Conservation (phyloP, 2,888 invertebrate species). For the Tenthredo mesomela region DNA sequence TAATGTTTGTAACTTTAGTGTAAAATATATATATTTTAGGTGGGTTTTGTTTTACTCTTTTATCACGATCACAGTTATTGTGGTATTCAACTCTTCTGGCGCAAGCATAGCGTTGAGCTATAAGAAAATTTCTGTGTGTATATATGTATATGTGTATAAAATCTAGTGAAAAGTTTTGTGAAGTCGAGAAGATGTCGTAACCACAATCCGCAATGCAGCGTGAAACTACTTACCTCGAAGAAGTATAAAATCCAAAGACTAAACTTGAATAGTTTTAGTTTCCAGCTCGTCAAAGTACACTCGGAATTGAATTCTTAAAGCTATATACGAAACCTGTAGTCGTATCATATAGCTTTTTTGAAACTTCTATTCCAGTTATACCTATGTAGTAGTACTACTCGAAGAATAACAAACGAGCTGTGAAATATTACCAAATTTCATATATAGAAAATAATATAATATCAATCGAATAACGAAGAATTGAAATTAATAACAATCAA, state of each 20-base stretch:
- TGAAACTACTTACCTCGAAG: constrained; percentile 26
- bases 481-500: background rate
- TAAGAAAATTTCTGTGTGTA: background rate
- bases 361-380: constrained; percentile 3
- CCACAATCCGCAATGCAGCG: constrained; percentile 22
- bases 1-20: no score
- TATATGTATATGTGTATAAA: background rate
- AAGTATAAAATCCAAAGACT: constrained; percentile 23
- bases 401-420: background rate
- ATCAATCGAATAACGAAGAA: background rate
- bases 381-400: no score
- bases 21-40: background rate
- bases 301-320: constrained; percentile 31
- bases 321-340: background rate
- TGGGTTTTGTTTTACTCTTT: background rate
- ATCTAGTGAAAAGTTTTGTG: constrained; percentile 17
- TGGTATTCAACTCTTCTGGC: background rate
- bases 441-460: background rate
- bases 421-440: background rate
- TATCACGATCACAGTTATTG: background rate
- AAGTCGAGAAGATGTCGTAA: constrained; percentile 28
- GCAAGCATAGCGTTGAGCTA: background rate
- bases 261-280: constrained; percentile 39
- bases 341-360: background rate
- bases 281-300: constrained; percentile 37